phyloP scores from a whole-genome alignment of 2,797 vertebrate species.

The Paramormyrops hopkinsi region DNA sequence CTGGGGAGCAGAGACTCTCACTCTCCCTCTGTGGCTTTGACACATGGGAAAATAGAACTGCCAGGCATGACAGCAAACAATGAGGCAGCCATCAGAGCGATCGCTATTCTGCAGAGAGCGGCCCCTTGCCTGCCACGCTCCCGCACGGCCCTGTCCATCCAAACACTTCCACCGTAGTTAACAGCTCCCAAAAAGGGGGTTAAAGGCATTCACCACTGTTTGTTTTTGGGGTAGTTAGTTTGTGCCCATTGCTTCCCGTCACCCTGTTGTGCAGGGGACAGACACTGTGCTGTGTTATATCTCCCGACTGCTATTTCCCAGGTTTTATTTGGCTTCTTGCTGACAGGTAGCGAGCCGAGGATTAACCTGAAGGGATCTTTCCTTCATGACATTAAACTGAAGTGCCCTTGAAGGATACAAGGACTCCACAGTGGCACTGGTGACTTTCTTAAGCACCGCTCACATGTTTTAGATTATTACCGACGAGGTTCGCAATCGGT shows the following conservation, averaged over 20 bases:
- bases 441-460: not conserved
- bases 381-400: conserved; percentile 33
- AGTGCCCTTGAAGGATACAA: conserved; percentile 44
- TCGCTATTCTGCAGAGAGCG: not conserved
- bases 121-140: not conserved
- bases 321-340: conserved; percentile 41
- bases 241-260: not conserved
- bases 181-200: conserved; percentile 1
- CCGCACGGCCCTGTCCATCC: not conserved
- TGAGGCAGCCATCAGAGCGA: conserved; percentile 48
- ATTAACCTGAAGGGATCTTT: conserved; percentile 47
- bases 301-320: conserved; percentile 27
- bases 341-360: conserved; percentile 45
- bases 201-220: conserved; percentile 6
- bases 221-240: not conserved
- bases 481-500: not conserved
- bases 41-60: conserved; percentile 81
- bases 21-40: conserved; percentile 74
- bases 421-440: conserved; percentile 28
- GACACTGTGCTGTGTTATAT: conserved; percentile 20
- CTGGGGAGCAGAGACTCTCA: conserved; percentile 42
- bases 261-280: not conserved
- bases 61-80: conserved; percentile 71
- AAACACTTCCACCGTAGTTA: conserved; percentile 25
- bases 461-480: not conserved